A percentile compares a stretch with the other conserved stretches of the same genome.
Evolutionary conservation across 1,140 invertebrate genomes (phyloP).

Genomic region (Temnothorax nylanderi): DNA sequence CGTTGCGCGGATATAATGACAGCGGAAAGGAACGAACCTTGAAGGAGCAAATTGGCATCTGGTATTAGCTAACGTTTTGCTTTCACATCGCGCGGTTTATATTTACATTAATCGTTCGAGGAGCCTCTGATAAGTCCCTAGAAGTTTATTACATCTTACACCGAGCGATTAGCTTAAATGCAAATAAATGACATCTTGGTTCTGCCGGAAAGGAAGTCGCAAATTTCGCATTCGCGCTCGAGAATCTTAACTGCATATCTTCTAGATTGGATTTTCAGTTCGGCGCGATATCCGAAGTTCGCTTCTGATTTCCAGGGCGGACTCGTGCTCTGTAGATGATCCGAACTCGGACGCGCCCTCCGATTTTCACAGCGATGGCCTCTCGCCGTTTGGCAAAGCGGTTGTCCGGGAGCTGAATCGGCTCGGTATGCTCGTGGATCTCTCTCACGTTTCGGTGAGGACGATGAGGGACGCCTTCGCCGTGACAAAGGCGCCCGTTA

Average conservation of each 20-base stretch:
- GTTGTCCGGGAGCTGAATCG: slow-evolving; percentile 95
- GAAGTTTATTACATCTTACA: background rate
- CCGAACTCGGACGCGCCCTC: slow-evolving; percentile 84
- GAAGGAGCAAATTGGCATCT: slow-evolving; percentile 22
- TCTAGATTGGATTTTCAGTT: background rate
- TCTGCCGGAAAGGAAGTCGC: background rate
- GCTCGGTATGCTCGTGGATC: slow-evolving; percentile 97
- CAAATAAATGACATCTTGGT: background rate
- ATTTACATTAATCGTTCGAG: background rate
- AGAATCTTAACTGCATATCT: background rate
- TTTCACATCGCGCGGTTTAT: background rate
- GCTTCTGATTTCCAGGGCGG: slow-evolving; percentile 82
- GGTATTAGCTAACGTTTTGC: background rate
- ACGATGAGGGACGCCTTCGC: slow-evolving; percentile 95
- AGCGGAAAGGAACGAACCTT: slow-evolving; percentile 21
- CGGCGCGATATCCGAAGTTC: background rate
- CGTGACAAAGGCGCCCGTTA: slow-evolving; percentile 94
- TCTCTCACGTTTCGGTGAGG: slow-evolving; percentile 94
- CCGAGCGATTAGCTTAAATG: background rate
- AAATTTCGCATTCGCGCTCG: background rate
- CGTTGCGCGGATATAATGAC: background rate
- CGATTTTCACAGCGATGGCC: slow-evolving; percentile 88
- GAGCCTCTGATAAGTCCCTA: background rate
- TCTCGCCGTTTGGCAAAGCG: slow-evolving; percentile 90
- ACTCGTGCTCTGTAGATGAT: slow-evolving; percentile 85